Percentiles rank a stretch among this genome's conserved stretches.
phyloP scores from a whole-genome alignment of 2,113 vertebrate species.

The Regulus satrapa region DNA sequence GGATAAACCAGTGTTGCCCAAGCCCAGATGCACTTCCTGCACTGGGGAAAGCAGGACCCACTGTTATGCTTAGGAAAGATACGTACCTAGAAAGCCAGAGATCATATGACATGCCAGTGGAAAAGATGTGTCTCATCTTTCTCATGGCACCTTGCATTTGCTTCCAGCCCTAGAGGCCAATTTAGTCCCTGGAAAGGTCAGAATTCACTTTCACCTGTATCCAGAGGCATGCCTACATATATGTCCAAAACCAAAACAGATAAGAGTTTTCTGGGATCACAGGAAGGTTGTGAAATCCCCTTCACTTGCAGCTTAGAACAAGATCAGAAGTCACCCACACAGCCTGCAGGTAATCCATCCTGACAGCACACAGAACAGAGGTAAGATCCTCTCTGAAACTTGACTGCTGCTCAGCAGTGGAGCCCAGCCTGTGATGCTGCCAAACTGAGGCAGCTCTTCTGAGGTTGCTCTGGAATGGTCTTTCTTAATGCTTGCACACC shows the following conservation, averaged over 20 bases:
- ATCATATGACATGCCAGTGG: neutral
- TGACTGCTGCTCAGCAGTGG: neutral
- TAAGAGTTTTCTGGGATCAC: neutral
- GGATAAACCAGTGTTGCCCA: rapidly evolving
- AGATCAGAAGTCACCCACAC: rapidly evolving
- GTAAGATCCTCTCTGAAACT: neutral
- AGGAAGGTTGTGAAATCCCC: neutral
- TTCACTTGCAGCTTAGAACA: rapidly evolving
- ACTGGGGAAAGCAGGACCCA: neutral
- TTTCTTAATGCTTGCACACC: neutral
- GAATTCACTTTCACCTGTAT: neutral
- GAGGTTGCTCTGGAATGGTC: neutral
- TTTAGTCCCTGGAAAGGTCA: neutral
- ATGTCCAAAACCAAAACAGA: neutral
- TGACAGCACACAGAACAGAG: neutral
- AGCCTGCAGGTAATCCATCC: neutral
- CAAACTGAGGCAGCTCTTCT: too few relatives aligned
- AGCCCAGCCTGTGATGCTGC: neutral
- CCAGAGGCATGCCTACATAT: rapidly evolving
- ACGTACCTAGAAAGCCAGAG: neutral
- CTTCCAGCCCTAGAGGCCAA: neutral
- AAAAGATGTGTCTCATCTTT: neutral
- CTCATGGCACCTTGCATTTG: neutral
- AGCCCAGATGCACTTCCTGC: neutral
- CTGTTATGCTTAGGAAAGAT: neutral